Percentiles rank a stretch among this genome's conserved stretches.
These are phyloP conservation scores for Centropus bengalensis DNA, from an alignment of 2,113 vertebrate species.

Conservation along the genomic window DNA sequence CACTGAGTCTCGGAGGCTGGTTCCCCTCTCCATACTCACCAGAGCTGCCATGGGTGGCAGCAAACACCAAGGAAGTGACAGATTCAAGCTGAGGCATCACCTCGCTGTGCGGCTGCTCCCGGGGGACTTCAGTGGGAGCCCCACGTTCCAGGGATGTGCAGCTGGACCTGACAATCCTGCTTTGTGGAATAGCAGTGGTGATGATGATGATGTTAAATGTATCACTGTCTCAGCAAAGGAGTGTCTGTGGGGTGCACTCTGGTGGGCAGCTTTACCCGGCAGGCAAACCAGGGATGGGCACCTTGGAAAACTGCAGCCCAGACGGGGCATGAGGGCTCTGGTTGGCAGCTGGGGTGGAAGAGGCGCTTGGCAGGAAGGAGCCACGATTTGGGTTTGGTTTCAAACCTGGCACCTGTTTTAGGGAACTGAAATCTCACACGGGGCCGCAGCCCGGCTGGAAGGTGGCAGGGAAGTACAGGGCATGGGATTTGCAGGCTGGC, in stretches of 20 bases:
- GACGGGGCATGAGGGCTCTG: fast-evolving
- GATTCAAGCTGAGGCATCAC: fast-evolving
- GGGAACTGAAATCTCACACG: not conserved
- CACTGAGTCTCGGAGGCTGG: not conserved
- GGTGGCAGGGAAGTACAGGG: too few relatives aligned
- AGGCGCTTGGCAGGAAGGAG: not conserved
- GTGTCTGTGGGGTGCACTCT: not conserved
- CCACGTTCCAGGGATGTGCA: fast-evolving
- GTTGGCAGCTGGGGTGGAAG: not conserved
- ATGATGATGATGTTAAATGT: not conserved
- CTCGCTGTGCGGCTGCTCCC: fast-evolving
- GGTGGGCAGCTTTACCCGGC: not conserved
- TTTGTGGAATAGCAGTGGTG: too few relatives aligned
- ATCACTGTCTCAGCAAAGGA: not conserved
- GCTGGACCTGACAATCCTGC: not conserved
- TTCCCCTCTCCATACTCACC: not conserved
- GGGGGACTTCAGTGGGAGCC: not conserved
- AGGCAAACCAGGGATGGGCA: fast-evolving
- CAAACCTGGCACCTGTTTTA: not conserved
- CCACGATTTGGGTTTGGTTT: not conserved
- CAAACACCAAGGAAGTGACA: fast-evolving
- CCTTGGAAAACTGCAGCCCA: not conserved
- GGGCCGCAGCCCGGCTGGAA: fast-evolving
- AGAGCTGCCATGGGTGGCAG: fast-evolving
- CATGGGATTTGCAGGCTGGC: not conserved